Evolutionary conservation across 2,888 invertebrate species (phyloP).

Genomic region (Spatulosminthurus flaviceps): DNA sequence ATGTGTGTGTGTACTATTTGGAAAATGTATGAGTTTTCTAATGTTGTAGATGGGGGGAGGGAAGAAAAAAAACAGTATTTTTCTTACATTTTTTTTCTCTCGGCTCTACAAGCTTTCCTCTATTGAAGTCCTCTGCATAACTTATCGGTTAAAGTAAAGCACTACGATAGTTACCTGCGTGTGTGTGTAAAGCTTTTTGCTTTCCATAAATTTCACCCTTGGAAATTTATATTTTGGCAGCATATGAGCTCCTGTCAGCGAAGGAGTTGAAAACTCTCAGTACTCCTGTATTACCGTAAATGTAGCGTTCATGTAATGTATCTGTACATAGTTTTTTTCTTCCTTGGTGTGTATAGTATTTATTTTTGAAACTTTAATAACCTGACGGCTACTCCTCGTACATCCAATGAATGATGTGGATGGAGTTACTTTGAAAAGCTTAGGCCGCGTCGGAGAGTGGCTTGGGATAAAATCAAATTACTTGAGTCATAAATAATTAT

Average conservation of each 20-base stretch:
- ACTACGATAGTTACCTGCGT: neutral
- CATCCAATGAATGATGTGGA: neutral
- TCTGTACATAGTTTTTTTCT: no score
- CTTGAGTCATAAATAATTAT: neutral
- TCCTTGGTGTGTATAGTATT: no score
- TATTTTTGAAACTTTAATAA: constrained; percentile 18
- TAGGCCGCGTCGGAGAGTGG: neutral
- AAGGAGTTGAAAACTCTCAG: no score
- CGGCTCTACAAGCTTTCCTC: no score
- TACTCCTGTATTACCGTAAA: no score
- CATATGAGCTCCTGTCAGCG: neutral
- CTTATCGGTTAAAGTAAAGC: neutral
- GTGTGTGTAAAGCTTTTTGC: neutral
- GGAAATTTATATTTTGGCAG: constrained; percentile 14
- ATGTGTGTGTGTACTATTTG: no score
- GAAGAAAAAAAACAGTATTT: no score
- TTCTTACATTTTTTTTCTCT: no score
- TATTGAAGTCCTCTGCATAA: no score
- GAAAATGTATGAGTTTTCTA: no score
- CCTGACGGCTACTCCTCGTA: neutral
- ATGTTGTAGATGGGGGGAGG: no score
- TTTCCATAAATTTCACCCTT: neutral
- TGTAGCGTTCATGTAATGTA: no score
- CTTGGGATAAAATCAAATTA: constrained; percentile 7
- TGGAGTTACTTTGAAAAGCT: neutral